Conservation (phyloP, 2,888 invertebrate species). For the Micoletzkya japonica region DNA sequence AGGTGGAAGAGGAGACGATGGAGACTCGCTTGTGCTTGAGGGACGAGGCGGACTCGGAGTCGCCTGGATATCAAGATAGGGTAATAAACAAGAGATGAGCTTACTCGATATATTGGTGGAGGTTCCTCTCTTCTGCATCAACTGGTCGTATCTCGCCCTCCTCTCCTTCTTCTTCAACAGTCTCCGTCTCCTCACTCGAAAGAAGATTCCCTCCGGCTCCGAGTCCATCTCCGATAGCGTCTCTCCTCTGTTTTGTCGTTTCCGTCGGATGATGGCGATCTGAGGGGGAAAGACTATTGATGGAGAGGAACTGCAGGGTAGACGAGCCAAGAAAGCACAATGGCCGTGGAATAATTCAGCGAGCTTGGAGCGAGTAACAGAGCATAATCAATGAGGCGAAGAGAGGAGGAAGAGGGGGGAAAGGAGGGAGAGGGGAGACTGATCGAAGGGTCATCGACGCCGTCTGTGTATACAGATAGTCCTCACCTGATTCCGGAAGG, state of each 20-base stretch:
- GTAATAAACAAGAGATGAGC: no score
- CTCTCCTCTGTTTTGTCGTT: constrained; percentile 42
- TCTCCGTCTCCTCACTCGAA: constrained; percentile 39
- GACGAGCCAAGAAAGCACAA: no score
- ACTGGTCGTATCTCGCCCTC: constrained; percentile 19
- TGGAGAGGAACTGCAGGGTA: neutral
- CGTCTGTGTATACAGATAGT: neutral
- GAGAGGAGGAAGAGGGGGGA: neutral
- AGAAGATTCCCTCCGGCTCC: constrained; percentile 50
- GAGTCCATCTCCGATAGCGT: constrained; percentile 49
- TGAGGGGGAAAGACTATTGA: constrained; percentile 1
- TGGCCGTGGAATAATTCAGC: no score
- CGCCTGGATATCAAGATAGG: no score
- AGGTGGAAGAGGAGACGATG: constrained; percentile 5
- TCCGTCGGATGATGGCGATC: constrained; percentile 38
- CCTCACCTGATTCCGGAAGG: constrained; percentile 43
- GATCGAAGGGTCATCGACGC: neutral
- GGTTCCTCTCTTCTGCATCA: constrained; percentile 10
- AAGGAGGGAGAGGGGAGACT: neutral
- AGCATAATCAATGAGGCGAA: constrained; percentile 9
- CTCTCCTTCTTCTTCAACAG: constrained; percentile 42
- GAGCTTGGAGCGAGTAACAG: neutral
- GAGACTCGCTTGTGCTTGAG: constrained; percentile 8
- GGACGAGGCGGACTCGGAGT: constrained; percentile 22
- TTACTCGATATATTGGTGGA: neutral